A percentile compares a stretch with the other conserved stretches of the same genome.
phyloP scores from a whole-genome alignment of 2,888 invertebrate species.

The Andrena chrysosceles region DNA sequence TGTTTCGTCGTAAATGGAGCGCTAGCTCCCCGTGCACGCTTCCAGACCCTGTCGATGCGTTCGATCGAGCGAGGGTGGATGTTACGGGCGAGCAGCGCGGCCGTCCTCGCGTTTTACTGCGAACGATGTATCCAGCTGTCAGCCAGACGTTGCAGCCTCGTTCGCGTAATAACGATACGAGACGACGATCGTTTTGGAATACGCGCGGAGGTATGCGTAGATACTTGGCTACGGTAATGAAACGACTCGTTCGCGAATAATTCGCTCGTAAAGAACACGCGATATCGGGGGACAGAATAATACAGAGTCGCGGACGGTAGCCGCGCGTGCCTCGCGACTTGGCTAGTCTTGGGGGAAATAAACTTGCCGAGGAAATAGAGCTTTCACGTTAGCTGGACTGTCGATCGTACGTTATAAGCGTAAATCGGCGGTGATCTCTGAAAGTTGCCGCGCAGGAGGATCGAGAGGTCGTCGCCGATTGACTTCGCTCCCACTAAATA shows the following conservation, averaged over 20 bases:
- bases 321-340: slow-evolving; percentile 9
- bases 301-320: slow-evolving; percentile 23
- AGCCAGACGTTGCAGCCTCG: background rate
- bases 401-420: slow-evolving; percentile 60
- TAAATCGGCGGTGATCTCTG: slow-evolving; percentile 60
- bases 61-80: background rate
- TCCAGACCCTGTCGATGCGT: background rate
- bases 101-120: background rate
- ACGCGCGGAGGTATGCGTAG: background rate
- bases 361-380: slow-evolving; percentile 13
- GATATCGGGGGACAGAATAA: slow-evolving; percentile 38
- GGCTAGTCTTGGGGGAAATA: background rate
- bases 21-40: background rate
- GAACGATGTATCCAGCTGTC: background rate
- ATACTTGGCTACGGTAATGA: slow-evolving; percentile 20
- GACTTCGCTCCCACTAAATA: slow-evolving; percentile 68
- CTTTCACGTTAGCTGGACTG: slow-evolving; percentile 35
- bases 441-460: slow-evolving; percentile 14
- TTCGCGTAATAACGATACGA: slow-evolving; percentile 9
- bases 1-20: background rate
- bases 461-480: slow-evolving; percentile 46
- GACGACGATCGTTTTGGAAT: slow-evolving; percentile 11
- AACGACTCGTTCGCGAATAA: slow-evolving; percentile 38
- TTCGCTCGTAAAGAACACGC: slow-evolving; percentile 36
- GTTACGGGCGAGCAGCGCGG: background rate